These are phyloP conservation scores for Champsocephalus gunnari DNA, from an alignment of 2,797 vertebrate genomes.

Conservation along the genomic window DNA sequence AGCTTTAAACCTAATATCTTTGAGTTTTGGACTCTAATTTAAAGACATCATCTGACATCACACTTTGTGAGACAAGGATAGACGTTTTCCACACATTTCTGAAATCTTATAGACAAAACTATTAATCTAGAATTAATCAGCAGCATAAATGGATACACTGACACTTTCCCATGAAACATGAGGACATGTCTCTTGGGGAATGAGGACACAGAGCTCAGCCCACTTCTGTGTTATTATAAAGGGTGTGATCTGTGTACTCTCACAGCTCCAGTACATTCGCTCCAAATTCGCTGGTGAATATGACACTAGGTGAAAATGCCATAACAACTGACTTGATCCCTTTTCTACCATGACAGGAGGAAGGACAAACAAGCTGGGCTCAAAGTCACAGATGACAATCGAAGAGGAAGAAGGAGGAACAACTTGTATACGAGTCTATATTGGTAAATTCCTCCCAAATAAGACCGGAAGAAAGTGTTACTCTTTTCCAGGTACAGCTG, in stretches of 20 bases:
- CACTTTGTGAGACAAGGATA: no score
- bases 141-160: neutral
- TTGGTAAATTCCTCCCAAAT: neutral
- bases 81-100: no score
- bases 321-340: neutral
- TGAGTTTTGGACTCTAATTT: no score
- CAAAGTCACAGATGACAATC: slow-evolving; percentile 18
- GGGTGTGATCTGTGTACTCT: slow-evolving; percentile 50
- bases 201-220: slow-evolving; percentile 33
- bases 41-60: no score
- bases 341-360: slow-evolving; percentile 1
- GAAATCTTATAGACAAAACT: no score
- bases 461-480: neutral
- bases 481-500: slow-evolving; percentile 5
- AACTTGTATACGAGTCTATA: neutral
- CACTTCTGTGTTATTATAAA: slow-evolving; percentile 58
- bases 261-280: neutral
- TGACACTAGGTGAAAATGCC: slow-evolving; percentile 22
- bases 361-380: slow-evolving; percentile 6
- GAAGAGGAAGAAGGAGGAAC: slow-evolving; percentile 8
- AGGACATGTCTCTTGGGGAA: slow-evolving; percentile 35
- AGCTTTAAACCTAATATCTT: no score
- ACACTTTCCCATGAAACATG: slow-evolving; percentile 41
- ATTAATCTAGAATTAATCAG: no score
- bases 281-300: neutral